Evolutionary conservation across 1,140 invertebrate genomes (phyloP), one percentile per base, ranked within the genome.

Genomic region (Pristionchus pacificus): DNA sequence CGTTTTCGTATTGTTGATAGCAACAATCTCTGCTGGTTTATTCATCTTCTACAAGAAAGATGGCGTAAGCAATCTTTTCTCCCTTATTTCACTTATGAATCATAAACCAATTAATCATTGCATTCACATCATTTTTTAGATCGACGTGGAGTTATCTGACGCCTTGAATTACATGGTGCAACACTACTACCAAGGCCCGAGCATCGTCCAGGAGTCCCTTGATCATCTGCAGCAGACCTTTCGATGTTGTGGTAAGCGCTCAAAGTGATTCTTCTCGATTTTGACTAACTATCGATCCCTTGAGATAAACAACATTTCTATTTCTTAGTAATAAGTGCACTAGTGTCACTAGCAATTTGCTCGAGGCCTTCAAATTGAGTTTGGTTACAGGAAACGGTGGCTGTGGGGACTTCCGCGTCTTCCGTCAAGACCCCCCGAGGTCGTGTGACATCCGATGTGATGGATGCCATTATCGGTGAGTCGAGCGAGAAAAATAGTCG

Each of bases 151-250:
- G 59, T 49, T 83, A 25, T 78, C 80, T 0, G 81, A 84, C 62
- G 81, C 81, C 6, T 59, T 83, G 19, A 81, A 83, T 65, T 83
- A 83, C 71, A 83, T 83, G 81, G 81, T 83, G 25, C 81, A 83
- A 60, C 81, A 83, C 68, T 83, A 83, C 30, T 83, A 82, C 64
- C 79, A 82, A 68, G 81, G 81, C 14, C 60, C 81, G 19, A 77
- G 80, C 2, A 74, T 83, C 31, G 77, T 83, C 10, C 81, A 83
- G 63, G 81, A 83, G 68, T 74, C 71, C 32, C 60, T 83, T 29
- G 81, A 83, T 66, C 65, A 76, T n/a, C 71, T 83, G 2, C 81
- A 83, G 68, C 76, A 78, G 60, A 78, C 82, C 6, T 82, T 83
- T 65, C 64, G 81, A 49, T 84, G 82, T 69, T 84, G 81, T 70